A percentile compares a stretch with the other conserved stretches of the same genome.
Evolutionary conservation across 2,888 invertebrate genomes (phyloP).

Genomic region (Caenorhabditis panamensis): DNA sequence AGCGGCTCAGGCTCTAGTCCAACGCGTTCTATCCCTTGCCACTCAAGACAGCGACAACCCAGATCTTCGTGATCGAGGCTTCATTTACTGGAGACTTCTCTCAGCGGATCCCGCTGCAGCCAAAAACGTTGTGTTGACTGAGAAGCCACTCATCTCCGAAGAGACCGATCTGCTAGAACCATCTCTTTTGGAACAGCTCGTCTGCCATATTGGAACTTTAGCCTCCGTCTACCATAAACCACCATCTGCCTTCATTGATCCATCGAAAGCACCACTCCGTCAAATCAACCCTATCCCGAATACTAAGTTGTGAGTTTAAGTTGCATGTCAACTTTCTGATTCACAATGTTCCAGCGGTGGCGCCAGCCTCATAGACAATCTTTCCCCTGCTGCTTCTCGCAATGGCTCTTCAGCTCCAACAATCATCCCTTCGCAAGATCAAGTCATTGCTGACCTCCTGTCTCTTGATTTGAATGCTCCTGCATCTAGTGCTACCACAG

Average conservation of each 20-base stretch:
- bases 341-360: conserved; percentile 31
- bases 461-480: conserved; percentile 93
- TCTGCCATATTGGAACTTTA: conserved; percentile 95
- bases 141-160: conserved; percentile 98
- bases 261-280: conserved; percentile 82
- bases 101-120: conserved; percentile 99
- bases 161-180: conserved; percentile 84
- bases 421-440: conserved; percentile 88
- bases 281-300: conserved; percentile 59
- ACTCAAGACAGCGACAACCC: conserved; percentile 94
- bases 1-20: conserved; percentile 98
- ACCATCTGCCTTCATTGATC: conserved; percentile 98
- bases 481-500: conserved; percentile 33
- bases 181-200: conserved; percentile 95
- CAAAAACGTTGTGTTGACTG: conserved; percentile 96
- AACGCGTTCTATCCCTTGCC: conserved; percentile 86
- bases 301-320: conserved; percentile 46
- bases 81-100: conserved; percentile 98
- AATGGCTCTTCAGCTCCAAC: conserved; percentile 52
- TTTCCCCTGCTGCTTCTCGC: conserved; percentile 33
- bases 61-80: conserved; percentile 96
- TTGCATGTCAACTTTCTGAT: not conserved
- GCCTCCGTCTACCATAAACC: conserved; percentile 99
- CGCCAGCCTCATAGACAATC: conserved; percentile 41
- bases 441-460: conserved; percentile 94